These are phyloP conservation scores for Parelbella ahira DNA, from an alignment of 2,888 invertebrate genomes.

Conservation along the genomic window DNA sequence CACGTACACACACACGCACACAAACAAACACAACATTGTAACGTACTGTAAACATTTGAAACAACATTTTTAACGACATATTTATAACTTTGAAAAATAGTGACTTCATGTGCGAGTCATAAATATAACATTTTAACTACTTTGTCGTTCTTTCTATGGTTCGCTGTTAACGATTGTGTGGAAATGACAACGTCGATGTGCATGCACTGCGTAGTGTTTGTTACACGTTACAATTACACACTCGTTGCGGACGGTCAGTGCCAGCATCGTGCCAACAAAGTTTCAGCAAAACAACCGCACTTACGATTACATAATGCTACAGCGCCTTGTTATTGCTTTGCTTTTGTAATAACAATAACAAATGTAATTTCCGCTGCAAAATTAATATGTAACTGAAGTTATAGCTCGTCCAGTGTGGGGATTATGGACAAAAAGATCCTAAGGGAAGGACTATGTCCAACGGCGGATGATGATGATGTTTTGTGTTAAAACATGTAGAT, in stretches of 20 bases:
- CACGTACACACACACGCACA: no score
- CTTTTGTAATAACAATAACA: no score
- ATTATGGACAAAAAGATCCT: no score
- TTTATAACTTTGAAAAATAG: constrained; percentile 8
- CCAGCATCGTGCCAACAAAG: constrained; percentile 12
- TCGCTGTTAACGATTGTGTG: constrained; percentile 6
- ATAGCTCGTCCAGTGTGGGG: no score
- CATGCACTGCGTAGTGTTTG: constrained; percentile 30
- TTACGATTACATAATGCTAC: constrained; percentile 2
- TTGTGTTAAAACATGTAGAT: no score
- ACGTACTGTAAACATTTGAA: constrained; percentile 7
- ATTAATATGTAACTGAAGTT: no score
- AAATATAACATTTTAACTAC: constrained; percentile 17
- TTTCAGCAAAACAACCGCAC: constrained; percentile 4
- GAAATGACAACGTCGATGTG: constrained; percentile 4
- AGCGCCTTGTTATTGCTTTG: no score
- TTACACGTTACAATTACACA: constrained; percentile 30
- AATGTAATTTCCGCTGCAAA: no score
- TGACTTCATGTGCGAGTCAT: constrained; percentile 2
- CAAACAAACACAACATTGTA: no score
- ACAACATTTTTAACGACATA: constrained; percentile 8
- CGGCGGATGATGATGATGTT: no score
- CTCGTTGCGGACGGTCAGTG: constrained; percentile 51
- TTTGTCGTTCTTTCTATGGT: constrained; percentile 10
- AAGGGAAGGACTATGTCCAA: no score